Conservation (phyloP, 2,888 invertebrate species). For the Limnephilus lunatus region DNA sequence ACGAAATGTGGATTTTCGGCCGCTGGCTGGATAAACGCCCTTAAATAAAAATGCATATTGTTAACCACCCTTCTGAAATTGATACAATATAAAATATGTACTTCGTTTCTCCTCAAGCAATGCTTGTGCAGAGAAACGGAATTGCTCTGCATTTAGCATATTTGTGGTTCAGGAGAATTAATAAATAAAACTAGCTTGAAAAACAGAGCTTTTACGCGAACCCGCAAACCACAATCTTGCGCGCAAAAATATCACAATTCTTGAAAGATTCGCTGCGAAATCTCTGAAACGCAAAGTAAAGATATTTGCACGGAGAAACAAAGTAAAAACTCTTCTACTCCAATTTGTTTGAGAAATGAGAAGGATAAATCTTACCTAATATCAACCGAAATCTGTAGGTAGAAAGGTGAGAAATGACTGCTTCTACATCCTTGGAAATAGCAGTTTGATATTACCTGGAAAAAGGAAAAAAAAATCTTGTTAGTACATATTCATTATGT, state of each 20-base stretch:
- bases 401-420: not conserved
- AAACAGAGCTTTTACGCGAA: not conserved
- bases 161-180: too few species aligned
- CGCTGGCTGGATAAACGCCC: too few species aligned
- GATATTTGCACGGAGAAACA: not conserved
- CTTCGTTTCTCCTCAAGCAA: too few species aligned
- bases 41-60: too few species aligned
- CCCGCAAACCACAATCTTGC: not conserved
- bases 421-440: not conserved
- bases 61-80: too few species aligned
- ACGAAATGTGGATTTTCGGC: too few species aligned
- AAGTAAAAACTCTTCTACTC: constrained; percentile 13
- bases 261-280: not conserved
- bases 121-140: too few species aligned
- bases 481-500: not conserved
- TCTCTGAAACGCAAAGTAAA: not conserved
- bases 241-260: not conserved
- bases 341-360: constrained; percentile 3
- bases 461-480: not conserved
- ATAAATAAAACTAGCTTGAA: not conserved
- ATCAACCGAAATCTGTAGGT: not conserved
- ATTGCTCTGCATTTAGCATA: too few species aligned
- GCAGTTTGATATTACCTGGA: constrained; percentile 8
- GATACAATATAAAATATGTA: too few species aligned
- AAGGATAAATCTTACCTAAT: constrained; percentile 8